Conservation (phyloP, 92 coral and sea anemone genomes). For the Umimayanthus kanabou region DNA sequence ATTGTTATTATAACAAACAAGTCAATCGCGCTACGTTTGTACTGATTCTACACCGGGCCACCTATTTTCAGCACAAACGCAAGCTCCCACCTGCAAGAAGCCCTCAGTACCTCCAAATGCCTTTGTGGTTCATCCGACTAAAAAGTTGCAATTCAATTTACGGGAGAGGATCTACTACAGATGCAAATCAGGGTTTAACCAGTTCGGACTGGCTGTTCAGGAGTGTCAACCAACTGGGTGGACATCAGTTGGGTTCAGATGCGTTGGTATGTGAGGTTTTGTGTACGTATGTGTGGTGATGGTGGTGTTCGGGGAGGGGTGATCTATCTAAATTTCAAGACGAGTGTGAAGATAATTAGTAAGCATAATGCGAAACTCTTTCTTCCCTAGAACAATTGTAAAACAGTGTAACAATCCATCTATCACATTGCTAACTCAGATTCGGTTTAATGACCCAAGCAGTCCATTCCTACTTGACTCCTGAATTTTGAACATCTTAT, state of each 20-base stretch:
- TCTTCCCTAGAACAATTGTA: too few species aligned
- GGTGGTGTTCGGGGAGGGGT: too few species aligned
- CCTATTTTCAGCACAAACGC: conserved; percentile 6
- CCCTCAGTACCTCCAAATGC: conserved; percentile 6
- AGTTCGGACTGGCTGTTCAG: conserved; percentile 5
- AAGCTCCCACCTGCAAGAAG: background rate
- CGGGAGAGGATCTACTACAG: conserved; percentile 15
- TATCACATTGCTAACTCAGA: too few species aligned
- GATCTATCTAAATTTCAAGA: too few species aligned
- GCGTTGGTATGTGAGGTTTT: background rate
- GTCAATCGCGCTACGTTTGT: too few species aligned
- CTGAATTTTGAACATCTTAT: too few species aligned
- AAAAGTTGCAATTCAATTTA: background rate
- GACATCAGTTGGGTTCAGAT: conserved; percentile 5
- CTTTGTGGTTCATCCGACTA: background rate
- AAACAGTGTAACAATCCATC: too few species aligned
- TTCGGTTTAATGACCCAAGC: too few species aligned
- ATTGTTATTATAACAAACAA: too few species aligned
- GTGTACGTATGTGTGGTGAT: background rate
- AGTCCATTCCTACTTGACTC: too few species aligned
- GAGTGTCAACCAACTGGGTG: conserved; percentile 6
- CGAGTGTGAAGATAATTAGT: too few species aligned
- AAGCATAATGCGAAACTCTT: too few species aligned
- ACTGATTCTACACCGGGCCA: background rate
- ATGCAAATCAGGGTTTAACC: background rate